A percentile compares a stretch with the other conserved stretches of the same genome.
These are phyloP conservation scores for Apodemus sylvaticus DNA, from an alignment of 2,113 vertebrate species.

Conservation along the genomic window DNA sequence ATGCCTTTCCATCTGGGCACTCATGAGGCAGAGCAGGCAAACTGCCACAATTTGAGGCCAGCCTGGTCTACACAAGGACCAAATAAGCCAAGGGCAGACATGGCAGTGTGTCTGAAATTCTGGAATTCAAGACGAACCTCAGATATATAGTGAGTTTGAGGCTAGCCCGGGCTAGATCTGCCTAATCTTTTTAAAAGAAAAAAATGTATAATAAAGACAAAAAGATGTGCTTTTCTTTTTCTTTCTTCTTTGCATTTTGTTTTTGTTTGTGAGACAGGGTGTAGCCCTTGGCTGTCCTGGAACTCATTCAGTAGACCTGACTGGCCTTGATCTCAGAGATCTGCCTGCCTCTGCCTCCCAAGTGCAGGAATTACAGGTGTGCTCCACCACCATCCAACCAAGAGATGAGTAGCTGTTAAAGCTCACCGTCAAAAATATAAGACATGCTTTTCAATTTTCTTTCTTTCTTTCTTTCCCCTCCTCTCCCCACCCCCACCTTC, in stretches of 20 bases:
- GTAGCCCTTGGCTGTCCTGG: neutral
- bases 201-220: neutral
- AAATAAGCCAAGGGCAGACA: neutral
- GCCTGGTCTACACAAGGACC: neutral
- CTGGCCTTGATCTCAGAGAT: neutral
- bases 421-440: neutral
- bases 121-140: neutral
- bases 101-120: neutral
- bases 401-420: neutral
- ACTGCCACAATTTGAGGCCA: neutral
- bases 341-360: no score
- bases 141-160: neutral
- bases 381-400: neutral
- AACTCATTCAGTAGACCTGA: neutral
- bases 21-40: neutral
- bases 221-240: neutral
- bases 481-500: neutral
- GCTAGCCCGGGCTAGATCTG: neutral
- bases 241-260: neutral
- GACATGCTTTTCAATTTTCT: neutral
- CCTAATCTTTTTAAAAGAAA: neutral
- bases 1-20: neutral
- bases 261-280: neutral
- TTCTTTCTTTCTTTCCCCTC: neutral
- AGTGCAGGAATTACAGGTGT: neutral